These are phyloP conservation scores for Rhegmatorhina hoffmannsi DNA, from an alignment of 2,113 vertebrate genomes.

Conservation along the genomic window DNA sequence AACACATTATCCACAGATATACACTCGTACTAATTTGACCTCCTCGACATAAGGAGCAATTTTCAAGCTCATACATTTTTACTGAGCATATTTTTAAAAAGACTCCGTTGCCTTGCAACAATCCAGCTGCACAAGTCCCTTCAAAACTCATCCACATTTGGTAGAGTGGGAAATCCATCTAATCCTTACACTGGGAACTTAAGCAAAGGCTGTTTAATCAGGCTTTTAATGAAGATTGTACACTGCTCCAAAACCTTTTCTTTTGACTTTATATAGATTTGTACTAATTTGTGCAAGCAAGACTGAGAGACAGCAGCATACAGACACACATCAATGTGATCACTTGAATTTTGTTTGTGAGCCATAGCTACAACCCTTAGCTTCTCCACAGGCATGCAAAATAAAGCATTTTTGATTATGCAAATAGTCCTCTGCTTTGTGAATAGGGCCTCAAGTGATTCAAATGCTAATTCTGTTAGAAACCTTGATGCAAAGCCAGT, in stretches of 20 bases:
- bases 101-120: neutral
- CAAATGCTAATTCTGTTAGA: conserved; percentile 61
- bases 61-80: conserved; percentile 6
- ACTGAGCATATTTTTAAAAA: neutral
- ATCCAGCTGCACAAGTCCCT: neutral
- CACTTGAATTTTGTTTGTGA: conserved; percentile 9
- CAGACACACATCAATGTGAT: neutral
- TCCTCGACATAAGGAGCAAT: neutral
- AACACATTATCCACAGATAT: neutral
- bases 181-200: neutral
- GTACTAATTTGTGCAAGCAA: neutral
- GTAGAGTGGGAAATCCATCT: neutral
- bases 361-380: neutral
- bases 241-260: neutral
- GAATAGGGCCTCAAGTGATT: conserved; percentile 55
- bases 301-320: neutral
- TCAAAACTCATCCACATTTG: neutral
- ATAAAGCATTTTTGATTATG: conserved; percentile 36
- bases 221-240: neutral
- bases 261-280: neutral
- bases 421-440: conserved; percentile 16
- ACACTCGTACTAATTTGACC: neutral
- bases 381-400: neutral
- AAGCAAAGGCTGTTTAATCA: neutral
- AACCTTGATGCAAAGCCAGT: conserved; percentile 64